A percentile compares a stretch with the other conserved stretches of the same genome.
These are phyloP conservation scores for Pachliopta kotzebuea DNA, from an alignment of 2,888 invertebrate species.

Conservation along the genomic window DNA sequence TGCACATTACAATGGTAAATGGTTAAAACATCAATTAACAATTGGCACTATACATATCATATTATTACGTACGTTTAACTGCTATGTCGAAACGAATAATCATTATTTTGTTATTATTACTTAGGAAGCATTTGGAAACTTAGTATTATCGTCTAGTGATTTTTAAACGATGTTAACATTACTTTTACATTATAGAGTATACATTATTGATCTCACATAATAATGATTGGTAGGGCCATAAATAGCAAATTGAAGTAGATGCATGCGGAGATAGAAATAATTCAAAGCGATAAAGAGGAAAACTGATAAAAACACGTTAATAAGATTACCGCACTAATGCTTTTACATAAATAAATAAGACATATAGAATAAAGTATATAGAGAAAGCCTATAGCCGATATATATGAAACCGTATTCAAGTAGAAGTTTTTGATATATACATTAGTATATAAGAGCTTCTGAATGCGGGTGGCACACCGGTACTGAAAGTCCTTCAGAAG, in stretches of 20 bases:
- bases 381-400: constrained; percentile 4
- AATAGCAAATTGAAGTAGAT: background rate
- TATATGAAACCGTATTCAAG: constrained; percentile 1
- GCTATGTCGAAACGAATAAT: background rate
- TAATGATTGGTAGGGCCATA: background rate
- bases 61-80: background rate
- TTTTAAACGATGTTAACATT: background rate
- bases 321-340: constrained; percentile 15
- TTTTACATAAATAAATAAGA: constrained; percentile 22
- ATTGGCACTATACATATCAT: background rate
- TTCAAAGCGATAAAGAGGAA: constrained; percentile 10
- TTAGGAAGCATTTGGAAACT: background rate
- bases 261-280: background rate
- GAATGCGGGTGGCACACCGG: too few species aligned
- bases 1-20: constrained; percentile 9
- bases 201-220: background rate
- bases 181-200: background rate
- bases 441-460: too few species aligned
- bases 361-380: constrained; percentile 1
- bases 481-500: too few species aligned
- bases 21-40: constrained; percentile 3
- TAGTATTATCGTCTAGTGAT: background rate
- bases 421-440: background rate
- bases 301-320: constrained; percentile 23
- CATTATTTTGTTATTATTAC: background rate